A percentile compares a stretch with the other conserved stretches of the same genome.
Evolutionary conservation across 2,797 vertebrate species (phyloP).

Genomic region (Hypotaenidia philippensis): DNA sequence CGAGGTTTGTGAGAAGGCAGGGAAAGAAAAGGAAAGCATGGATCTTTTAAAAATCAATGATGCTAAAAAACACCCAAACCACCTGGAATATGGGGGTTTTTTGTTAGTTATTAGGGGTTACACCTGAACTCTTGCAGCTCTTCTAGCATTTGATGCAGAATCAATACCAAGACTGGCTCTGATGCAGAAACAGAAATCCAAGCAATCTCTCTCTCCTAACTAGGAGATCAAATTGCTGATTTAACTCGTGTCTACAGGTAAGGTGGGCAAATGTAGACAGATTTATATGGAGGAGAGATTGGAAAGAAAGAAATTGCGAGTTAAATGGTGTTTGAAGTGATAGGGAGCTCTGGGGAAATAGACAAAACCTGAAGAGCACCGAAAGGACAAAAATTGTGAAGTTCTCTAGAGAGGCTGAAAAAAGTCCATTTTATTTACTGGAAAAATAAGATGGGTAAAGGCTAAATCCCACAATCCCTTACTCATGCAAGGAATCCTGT

Average conservation of each 20-base stretch:
- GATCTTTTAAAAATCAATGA: neutral
- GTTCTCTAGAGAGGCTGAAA: neutral
- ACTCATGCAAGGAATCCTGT: constrained; percentile 46
- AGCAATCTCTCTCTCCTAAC: neutral
- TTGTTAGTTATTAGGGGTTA: neutral
- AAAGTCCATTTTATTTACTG: constrained; percentile 6
- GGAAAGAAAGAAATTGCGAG: neutral
- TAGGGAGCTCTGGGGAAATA: neutral
- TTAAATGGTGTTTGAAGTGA: neutral
- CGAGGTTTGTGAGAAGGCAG: neutral
- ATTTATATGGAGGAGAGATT: neutral
- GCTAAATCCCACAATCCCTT: constrained; percentile 35
- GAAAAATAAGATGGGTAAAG: constrained; percentile 38
- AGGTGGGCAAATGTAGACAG: neutral
- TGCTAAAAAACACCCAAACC: neutral
- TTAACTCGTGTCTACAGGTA: neutral
- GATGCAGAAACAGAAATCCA: neutral
- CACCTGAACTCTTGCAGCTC: neutral
- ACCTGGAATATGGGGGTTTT: neutral
- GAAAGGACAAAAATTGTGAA: neutral
- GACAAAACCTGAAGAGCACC: neutral
- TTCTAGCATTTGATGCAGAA: neutral
- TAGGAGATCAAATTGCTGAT: neutral
- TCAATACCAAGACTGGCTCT: neutral
- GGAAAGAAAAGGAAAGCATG: neutral